Base-by-base conservation (phyloP, 2,888 invertebrate species). In the Pemphredon lugubris region DNA sequence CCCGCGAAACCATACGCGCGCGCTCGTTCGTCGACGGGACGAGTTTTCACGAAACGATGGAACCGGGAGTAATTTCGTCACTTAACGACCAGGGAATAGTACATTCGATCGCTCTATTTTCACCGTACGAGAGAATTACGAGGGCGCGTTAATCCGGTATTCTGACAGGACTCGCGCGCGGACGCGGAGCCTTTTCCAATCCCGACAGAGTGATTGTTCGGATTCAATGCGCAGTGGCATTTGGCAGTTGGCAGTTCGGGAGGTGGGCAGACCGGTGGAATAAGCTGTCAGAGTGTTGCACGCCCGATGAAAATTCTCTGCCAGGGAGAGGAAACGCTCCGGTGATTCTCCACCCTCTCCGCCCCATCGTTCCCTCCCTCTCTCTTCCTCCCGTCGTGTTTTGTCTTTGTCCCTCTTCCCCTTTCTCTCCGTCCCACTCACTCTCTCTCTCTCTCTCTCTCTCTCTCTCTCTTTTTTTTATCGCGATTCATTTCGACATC, bases 151-250 rank as follows among this genome's bases (percentile, higher is more conserved):
- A 84, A 84, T 84, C 84, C 84, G 78, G 75, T 73, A 73, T 78
- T 76, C 79, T 68, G 77, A 71, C 75, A 79, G 78, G 61, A 73
- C 63, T 72, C 71, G 74, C 54, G 77, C 63, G 64, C 59, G 66
- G 30, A 45, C 67, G 57, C 59, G 75, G 42, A 58, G 65, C 80
- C 74, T 79, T 77, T 79, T 74, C 77, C 79, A 74, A 70, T 81
- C 78, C 77, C 78, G 83, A 74, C 79, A 72, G 77, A 78, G 83
- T 83, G 84, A 84, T 85, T 81, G 86, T 86, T 86, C 76, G 79
- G 72, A 86, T 86, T 86, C 83, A 84, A 86, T 82, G 81, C 83
- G 79, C 82, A 79, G 80, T 83, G 86, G 84, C 83, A 84, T 84
- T 84, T 81, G 84, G 81, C 81, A 78, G 77, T 76, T 78, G 81